phyloP scores from a whole-genome alignment of 2,113 vertebrate species.

The Myotis brandtii region DNA sequence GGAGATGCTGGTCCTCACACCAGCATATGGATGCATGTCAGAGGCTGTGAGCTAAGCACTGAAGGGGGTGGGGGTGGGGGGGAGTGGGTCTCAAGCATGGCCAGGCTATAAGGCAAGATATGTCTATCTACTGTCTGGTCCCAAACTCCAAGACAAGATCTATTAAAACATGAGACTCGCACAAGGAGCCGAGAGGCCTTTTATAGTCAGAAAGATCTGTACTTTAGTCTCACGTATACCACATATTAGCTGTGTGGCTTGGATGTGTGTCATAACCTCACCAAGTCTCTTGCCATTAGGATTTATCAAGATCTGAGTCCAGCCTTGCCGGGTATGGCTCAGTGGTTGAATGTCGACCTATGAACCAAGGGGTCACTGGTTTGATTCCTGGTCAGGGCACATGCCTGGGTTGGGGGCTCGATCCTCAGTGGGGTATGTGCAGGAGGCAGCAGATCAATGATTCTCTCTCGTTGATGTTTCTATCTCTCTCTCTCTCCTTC shows the following conservation, averaged over 20 bases:
- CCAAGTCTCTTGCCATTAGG: not conserved
- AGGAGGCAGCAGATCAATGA: too few relatives aligned
- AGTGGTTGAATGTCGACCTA: too few relatives aligned
- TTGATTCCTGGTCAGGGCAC: too few relatives aligned
- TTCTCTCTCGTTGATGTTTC: too few relatives aligned
- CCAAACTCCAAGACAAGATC: not conserved
- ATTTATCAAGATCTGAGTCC: not conserved
- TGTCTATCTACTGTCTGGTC: not conserved
- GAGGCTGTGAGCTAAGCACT: not conserved
- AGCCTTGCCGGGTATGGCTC: too few relatives aligned
- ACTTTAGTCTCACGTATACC: not conserved
- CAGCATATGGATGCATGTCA: not conserved
- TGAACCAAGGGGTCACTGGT: too few relatives aligned
- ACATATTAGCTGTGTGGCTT: not conserved
- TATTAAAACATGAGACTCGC: not conserved
- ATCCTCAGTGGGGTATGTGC: too few relatives aligned
- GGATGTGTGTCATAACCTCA: not conserved
- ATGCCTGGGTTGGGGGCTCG: too few relatives aligned
- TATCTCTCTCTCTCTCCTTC: too few relatives aligned
- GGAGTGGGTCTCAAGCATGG: too few relatives aligned
- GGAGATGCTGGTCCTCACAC: not conserved
- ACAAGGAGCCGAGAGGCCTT: not conserved
- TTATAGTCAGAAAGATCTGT: not conserved
- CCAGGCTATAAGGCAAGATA: not conserved
- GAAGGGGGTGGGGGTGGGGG: not conserved